These are phyloP conservation scores for Drosophila bocki DNA, from an alignment of 1,140 invertebrate genomes.

Conservation along the genomic window DNA sequence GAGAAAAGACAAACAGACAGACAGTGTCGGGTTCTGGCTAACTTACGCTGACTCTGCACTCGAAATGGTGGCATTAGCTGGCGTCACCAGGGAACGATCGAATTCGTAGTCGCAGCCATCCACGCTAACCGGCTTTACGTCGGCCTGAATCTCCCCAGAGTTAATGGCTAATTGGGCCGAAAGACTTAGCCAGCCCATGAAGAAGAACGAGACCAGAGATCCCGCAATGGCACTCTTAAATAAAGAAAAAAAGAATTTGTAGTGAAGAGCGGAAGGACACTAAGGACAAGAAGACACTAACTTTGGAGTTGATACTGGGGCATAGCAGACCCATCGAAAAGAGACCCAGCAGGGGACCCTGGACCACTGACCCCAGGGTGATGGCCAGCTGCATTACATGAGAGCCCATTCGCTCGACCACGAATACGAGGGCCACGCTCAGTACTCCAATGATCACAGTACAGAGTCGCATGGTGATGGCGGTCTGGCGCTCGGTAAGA, in stretches of 20 bases:
- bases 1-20: background rate
- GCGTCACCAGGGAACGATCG: constrained; percentile 69
- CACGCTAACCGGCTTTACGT: constrained; percentile 87
- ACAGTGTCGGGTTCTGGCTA: background rate
- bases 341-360: constrained; percentile 92
- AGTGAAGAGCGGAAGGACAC: background rate
- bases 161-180: constrained; percentile 90
- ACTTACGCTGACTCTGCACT: constrained; percentile 49
- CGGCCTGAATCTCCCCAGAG: constrained; percentile 86
- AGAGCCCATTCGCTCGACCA: constrained; percentile 90
- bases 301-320: constrained; percentile 92
- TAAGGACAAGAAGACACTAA: constrained; percentile 31
- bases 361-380: constrained; percentile 89
- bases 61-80: constrained; percentile 72
- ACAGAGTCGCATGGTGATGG: constrained; percentile 88
- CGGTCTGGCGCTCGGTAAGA: constrained; percentile 88
- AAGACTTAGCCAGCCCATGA: constrained; percentile 92
- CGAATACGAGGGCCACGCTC: constrained; percentile 89
- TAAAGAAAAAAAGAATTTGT: constrained; percentile 15
- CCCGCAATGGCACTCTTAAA: constrained; percentile 91
- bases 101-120: constrained; percentile 88
- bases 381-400: constrained; percentile 89
- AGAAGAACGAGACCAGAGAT: constrained; percentile 88
- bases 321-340: constrained; percentile 93
- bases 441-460: constrained; percentile 89